Conservation (phyloP, 1,140 invertebrate species). For the Drosophila insularis region DNA sequence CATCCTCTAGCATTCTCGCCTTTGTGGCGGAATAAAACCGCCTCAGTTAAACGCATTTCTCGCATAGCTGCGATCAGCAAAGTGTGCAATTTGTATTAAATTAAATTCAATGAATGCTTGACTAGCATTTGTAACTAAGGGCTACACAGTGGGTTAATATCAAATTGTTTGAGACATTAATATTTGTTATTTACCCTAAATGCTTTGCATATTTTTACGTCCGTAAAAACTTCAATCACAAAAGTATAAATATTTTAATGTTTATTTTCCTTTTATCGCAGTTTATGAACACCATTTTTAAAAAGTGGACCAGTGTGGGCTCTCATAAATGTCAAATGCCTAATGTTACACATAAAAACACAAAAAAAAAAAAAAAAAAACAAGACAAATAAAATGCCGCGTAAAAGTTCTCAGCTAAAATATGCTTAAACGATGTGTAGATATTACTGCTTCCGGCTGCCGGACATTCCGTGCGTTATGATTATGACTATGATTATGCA, state of each 20-base stretch:
- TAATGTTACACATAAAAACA: constrained; percentile 39
- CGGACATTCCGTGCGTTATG: constrained; percentile 55
- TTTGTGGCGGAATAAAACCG: constrained; percentile 28
- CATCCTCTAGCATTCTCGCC: not conserved
- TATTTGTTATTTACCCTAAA: no score
- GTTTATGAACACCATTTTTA: not conserved
- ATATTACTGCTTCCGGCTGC: constrained; percentile 47
- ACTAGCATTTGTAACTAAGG: constrained; percentile 44
- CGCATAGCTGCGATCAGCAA: constrained; percentile 57
- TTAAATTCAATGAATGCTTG: constrained; percentile 50
- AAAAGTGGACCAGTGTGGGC: not conserved
- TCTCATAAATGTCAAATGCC: constrained; percentile 45
- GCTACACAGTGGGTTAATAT: constrained; percentile 1
- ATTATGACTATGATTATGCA: constrained; percentile 61
- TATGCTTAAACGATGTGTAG: not conserved
- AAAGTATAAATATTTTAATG: not conserved
- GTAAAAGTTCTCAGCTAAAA: constrained; percentile 36
- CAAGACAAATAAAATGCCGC: not conserved
- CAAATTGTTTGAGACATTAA: not conserved
- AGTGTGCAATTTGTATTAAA: constrained; percentile 76
- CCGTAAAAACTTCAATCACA: not conserved
- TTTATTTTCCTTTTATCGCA: not conserved
- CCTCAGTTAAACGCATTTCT: constrained; percentile 54
- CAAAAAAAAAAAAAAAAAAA: constrained; percentile 13
- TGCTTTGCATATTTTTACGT: no score